phyloP scores from a whole-genome alignment of 2,797 vertebrate genomes.

The Clarias pachynema region DNA sequence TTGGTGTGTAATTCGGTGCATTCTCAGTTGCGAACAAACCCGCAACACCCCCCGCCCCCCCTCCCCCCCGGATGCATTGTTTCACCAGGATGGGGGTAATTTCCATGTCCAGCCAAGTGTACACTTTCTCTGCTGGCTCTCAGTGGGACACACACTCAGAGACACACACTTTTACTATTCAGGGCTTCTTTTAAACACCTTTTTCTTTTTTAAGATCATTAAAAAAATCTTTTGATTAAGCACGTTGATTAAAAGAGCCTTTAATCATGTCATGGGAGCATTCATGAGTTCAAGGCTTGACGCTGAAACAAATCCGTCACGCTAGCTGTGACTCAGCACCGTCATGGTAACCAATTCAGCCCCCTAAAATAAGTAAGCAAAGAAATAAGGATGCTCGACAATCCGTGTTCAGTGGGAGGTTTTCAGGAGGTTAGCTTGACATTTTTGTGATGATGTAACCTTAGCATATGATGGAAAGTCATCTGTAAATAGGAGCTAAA shows the following conservation, averaged over 20 bases:
- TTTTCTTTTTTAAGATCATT: slow-evolving; percentile 30
- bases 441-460: slow-evolving; percentile 20
- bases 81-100: slow-evolving; percentile 46
- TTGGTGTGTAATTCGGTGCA: neutral
- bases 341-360: slow-evolving; percentile 10
- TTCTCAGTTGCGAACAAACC: neutral
- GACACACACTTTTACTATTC: neutral
- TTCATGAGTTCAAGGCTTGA: slow-evolving; percentile 30
- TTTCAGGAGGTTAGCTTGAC: slow-evolving; percentile 27
- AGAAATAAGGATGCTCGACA: neutral
- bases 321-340: slow-evolving; percentile 15
- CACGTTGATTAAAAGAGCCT: slow-evolving; percentile 26
- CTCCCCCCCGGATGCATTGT: neutral
- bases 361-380: neutral
- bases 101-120: slow-evolving; percentile 50
- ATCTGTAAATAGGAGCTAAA: slow-evolving; percentile 37
- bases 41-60: too few species aligned
- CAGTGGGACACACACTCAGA: neutral
- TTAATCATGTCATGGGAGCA: slow-evolving; percentile 22
- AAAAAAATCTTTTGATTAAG: slow-evolving; percentile 19
- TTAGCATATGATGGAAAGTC: slow-evolving; percentile 12
- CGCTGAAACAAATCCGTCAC: slow-evolving; percentile 22
- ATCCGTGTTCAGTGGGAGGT: neutral
- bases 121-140: slow-evolving; percentile 7
- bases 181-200: neutral